These are phyloP conservation scores for Philopedon plagiatum DNA, from an alignment of 2,888 invertebrate genomes.

Conservation along the genomic window DNA sequence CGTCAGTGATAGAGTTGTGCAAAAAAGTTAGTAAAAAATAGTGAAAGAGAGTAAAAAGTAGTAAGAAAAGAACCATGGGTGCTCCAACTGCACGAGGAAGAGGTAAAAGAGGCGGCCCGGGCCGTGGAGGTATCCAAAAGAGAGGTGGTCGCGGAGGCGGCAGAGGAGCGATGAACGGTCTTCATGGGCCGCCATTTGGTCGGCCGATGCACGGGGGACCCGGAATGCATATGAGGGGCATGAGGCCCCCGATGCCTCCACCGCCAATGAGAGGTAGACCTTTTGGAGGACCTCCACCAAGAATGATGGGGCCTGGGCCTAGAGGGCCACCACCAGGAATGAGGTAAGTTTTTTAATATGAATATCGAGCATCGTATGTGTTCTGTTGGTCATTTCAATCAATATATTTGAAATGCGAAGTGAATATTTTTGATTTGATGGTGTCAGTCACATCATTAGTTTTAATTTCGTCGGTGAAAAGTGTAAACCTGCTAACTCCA, in stretches of 20 bases:
- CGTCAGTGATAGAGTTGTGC: not conserved
- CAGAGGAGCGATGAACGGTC: slow-evolving; percentile 54
- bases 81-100: slow-evolving; percentile 57
- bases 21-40: not conserved
- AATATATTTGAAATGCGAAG: no score
- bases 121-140: slow-evolving; percentile 53
- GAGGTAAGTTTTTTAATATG: slow-evolving; percentile 34
- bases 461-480: no score
- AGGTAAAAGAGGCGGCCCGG: slow-evolving; percentile 55
- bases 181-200: slow-evolving; percentile 47
- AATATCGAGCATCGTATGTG: no score
- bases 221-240: slow-evolving; percentile 59
- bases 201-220: slow-evolving; percentile 44
- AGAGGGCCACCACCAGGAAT: slow-evolving; percentile 55
- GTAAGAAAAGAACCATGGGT: slow-evolving; percentile 53
- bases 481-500: no score
- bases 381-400: no score
- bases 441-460: no score
- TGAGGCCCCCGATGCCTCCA: slow-evolving; percentile 59
- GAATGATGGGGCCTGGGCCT: slow-evolving; percentile 57
- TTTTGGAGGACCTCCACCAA: slow-evolving; percentile 53
- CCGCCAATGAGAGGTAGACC: slow-evolving; percentile 51
- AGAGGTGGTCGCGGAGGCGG: slow-evolving; percentile 48
- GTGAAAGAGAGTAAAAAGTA: not conserved
- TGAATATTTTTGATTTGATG: no score